These are phyloP conservation scores for Alouatta palliata DNA, from an alignment of 2,113 vertebrate species.

Conservation along the genomic window DNA sequence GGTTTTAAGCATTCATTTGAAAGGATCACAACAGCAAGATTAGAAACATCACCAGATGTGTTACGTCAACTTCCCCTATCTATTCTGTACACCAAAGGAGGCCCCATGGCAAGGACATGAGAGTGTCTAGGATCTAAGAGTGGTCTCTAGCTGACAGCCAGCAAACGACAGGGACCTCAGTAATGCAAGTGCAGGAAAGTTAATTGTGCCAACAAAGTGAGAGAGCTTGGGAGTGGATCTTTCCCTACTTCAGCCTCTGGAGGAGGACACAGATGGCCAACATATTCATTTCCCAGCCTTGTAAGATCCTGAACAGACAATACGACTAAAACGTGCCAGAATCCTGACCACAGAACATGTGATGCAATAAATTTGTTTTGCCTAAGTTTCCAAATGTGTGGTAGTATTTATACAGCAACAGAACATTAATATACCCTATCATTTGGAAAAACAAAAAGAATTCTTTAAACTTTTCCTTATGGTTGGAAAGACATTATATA, in stretches of 20 bases:
- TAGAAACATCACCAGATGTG: neutral
- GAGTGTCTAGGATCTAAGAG: neutral
- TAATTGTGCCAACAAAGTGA: neutral
- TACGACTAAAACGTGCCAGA: neutral
- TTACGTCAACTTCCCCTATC: neutral
- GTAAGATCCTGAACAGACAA: neutral
- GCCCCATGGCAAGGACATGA: neutral
- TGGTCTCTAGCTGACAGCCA: neutral
- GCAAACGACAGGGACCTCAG: neutral
- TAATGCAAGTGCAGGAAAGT: neutral
- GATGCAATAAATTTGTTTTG: neutral
- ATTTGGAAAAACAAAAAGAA: neutral
- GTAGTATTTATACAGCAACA: neutral
- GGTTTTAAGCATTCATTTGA: neutral
- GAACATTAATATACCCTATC: neutral
- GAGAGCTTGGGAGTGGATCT: neutral
- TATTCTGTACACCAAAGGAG: neutral
- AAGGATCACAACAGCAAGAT: neutral
- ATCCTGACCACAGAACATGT: neutral
- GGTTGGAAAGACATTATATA: neutral
- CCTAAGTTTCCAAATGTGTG: neutral
- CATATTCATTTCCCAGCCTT: neutral
- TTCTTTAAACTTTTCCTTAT: neutral
- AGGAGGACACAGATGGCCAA: neutral
- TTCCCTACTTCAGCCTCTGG: neutral